Evolutionary conservation across 2,113 vertebrate species (phyloP), one percentile per base, ranked within the genome.

Genomic region (Gallinago undulata): DNA sequence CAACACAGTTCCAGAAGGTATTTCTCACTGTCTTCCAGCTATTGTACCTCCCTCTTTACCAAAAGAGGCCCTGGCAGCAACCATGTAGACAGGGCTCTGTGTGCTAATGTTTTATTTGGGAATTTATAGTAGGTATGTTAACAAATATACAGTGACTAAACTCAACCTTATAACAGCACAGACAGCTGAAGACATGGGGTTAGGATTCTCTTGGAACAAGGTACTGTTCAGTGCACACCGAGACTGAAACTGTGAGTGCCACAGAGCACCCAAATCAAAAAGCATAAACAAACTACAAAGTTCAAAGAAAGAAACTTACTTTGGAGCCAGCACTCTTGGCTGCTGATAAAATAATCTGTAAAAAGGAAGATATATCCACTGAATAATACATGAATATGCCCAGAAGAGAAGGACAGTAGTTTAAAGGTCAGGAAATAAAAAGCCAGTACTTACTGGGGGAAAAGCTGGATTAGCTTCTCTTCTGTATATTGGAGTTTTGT

Each of bases 311-410:
- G 59, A 39, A 37, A 81, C 97, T 95, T 90, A 97, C 97, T 88
- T 93, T 50, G 93, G 97, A 43, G 96, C 94, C 72, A 98, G 86
- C 43, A 93, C 86, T 93, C 94, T 96, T 83, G 98, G 97, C 87
- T 98, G 97, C 84, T 96, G 97, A 93, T 98, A 98, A 86, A 72
- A 93, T 41, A 92, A 95, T 75, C 98, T 98, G 97, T 25, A 91
- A 90, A 82, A 95, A 90, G 93, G 41, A 84, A 87, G 21, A 87
- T 62, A 87, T n/a, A 92, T 10, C 64, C 51, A 63, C 59, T 94
- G 84, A 63, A 39, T 86, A 84, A 74, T 23, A 13, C 51, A 45
- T 30, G 23, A 84, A 57, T 39, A 18, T 31, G 51, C 62, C 77
- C 12, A 8, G 33, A 89, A 84, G 64, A 87, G 51, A 69, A 55